These are phyloP conservation scores for Anolis carolinensis DNA, from an alignment of 2,113 vertebrate genomes.

Conservation along the genomic window DNA sequence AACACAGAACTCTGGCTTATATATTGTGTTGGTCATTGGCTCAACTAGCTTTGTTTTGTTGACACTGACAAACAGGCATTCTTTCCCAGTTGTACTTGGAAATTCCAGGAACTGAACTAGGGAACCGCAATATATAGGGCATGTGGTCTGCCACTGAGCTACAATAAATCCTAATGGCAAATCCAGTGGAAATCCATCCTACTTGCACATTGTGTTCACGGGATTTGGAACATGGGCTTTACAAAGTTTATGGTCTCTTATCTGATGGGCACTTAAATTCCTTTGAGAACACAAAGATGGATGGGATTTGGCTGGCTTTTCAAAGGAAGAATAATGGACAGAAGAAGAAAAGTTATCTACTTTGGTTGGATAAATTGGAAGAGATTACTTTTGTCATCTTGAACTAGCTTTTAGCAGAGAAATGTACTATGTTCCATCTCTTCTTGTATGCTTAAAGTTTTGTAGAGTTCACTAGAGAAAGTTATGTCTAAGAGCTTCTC, in stretches of 20 bases:
- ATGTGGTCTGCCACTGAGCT: background rate
- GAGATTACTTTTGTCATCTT: background rate
- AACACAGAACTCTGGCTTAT: background rate
- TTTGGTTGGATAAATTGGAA: background rate
- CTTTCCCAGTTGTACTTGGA: background rate
- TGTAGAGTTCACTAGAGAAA: conserved; percentile 26
- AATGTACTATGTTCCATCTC: background rate
- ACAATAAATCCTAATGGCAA: background rate
- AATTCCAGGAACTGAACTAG: background rate
- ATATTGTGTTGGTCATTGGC: too few species aligned
- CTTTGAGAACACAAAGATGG: background rate
- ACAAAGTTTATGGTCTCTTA: background rate
- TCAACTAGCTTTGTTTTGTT: too few species aligned
- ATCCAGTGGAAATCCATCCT: background rate
- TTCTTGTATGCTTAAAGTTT: conserved; percentile 2
- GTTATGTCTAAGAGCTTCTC: background rate
- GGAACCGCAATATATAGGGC: background rate
- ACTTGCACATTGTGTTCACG: background rate
- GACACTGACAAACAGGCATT: background rate
- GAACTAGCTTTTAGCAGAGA: background rate
- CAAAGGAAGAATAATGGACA: background rate
- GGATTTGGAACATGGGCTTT: background rate
- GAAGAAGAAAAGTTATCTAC: background rate
- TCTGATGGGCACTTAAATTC: background rate
- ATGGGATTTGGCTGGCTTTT: background rate